phyloP scores from a whole-genome alignment of 2,888 invertebrate species.

The Lasioglossum pauxillum region DNA sequence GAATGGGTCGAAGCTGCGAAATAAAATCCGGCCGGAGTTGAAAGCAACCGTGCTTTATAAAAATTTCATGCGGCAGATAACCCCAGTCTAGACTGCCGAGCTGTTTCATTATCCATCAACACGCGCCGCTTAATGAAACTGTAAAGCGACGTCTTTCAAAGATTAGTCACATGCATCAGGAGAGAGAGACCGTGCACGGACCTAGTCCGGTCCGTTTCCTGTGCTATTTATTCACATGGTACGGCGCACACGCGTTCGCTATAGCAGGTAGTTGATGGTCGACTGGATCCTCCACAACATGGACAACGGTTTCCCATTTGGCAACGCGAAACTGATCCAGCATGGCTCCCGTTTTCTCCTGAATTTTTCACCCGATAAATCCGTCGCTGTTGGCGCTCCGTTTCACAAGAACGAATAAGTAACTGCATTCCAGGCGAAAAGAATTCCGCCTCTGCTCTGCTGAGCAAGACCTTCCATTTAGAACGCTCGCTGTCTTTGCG shows the following conservation, averaged over 20 bases:
- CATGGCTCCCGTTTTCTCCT: conserved; percentile 61
- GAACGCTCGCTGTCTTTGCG: neutral
- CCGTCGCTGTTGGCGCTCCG: conserved; percentile 59
- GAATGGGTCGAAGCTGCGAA: too few species aligned
- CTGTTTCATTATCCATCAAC: conserved; percentile 38
- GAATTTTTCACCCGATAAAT: conserved; percentile 78
- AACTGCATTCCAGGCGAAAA: conserved; percentile 43
- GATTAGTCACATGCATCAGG: conserved; percentile 34
- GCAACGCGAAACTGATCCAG: conserved; percentile 62
- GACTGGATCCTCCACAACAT: conserved; percentile 59
- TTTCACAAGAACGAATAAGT: conserved; percentile 62
- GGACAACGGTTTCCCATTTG: conserved; percentile 79
- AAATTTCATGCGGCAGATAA: conserved; percentile 4
- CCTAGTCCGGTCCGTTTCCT: conserved; percentile 29
- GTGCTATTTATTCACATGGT: conserved; percentile 55
- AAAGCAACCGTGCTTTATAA: neutral
- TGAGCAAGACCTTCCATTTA: neutral
- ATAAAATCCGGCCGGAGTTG: neutral
- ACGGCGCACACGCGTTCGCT: conserved; percentile 4
- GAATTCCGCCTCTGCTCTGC: neutral
- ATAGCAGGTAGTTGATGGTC: conserved; percentile 58
- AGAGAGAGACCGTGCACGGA: conserved; percentile 23
- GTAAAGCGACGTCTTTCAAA: conserved; percentile 41
- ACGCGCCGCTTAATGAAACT: conserved; percentile 47
- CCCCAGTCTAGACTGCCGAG: neutral